Conservation (phyloP, 2,888 invertebrate species). For the Nymphalis polychloros region DNA sequence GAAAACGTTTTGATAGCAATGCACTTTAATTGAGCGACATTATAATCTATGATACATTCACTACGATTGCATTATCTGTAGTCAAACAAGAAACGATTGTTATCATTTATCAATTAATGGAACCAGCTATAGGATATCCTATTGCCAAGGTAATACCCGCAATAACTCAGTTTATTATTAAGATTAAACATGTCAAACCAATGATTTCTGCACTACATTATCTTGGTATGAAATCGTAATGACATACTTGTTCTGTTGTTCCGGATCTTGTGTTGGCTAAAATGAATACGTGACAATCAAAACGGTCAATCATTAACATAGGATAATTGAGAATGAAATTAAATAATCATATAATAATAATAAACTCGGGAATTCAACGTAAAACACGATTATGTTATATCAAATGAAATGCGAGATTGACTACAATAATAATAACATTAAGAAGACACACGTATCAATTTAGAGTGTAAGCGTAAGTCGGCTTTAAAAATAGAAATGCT, state of each 20-base stretch:
- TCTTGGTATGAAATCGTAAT: constrained; percentile 25
- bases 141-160: constrained; percentile 33
- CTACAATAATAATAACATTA: no score
- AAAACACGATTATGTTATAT: no score
- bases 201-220: constrained; percentile 8
- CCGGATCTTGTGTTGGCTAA: constrained; percentile 27
- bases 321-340: neutral
- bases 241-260: constrained; percentile 24
- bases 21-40: constrained; percentile 23
- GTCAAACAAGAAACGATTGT: constrained; percentile 20
- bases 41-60: constrained; percentile 33
- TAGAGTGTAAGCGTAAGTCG: no score
- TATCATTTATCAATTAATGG: constrained; percentile 36
- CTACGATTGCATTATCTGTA: constrained; percentile 29
- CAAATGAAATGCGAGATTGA: no score
- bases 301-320: neutral
- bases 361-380: no score
- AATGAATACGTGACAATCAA: constrained; percentile 27
- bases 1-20: constrained; percentile 14
- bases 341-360: neutral
- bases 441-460: no score
- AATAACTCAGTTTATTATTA: constrained; percentile 7
- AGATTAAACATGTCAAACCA: constrained; percentile 1
- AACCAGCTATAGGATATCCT: constrained; percentile 38
- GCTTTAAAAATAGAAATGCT: no score